Conservation (phyloP, 1,140 invertebrate genomes). For the Paraescarpia echinospica region DNA sequence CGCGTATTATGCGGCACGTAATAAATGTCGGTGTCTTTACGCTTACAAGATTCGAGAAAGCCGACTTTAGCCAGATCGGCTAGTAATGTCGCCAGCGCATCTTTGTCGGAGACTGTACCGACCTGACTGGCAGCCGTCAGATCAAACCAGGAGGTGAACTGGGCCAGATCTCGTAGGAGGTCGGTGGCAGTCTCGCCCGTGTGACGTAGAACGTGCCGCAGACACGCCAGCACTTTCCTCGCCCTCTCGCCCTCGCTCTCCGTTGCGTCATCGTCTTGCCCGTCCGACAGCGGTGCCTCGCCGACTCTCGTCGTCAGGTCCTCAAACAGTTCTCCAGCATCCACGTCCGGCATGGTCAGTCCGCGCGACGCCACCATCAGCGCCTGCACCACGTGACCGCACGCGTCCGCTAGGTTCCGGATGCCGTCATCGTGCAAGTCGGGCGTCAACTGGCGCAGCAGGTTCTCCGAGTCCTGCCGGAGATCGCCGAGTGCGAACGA, state of each 20-base stretch:
- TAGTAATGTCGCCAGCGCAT: not conserved
- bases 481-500: constrained; percentile 9
- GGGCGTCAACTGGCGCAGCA: constrained; percentile 16
- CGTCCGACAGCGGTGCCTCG: not conserved
- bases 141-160: not conserved
- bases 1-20: not conserved
- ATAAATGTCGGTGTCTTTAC: not conserved
- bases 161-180: not conserved
- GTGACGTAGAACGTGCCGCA: constrained; percentile 11
- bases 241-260: constrained; percentile 12
- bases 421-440: constrained; percentile 26
- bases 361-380: constrained; percentile 14
- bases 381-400: not conserved
- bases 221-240: not conserved
- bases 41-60: not conserved
- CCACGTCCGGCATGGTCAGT: constrained; percentile 21
- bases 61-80: not conserved
- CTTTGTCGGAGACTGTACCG: not conserved
- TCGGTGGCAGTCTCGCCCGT: not conserved
- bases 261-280: not conserved
- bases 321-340: constrained; percentile 16
- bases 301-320: not conserved
- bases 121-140: not conserved
- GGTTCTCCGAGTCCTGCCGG: constrained; percentile 6
- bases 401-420: not conserved